A percentile compares a stretch with the other conserved stretches of the same genome.
These are phyloP conservation scores for Typhlomys cinereus DNA, from an alignment of 2,113 vertebrate genomes.

Conservation along the genomic window DNA sequence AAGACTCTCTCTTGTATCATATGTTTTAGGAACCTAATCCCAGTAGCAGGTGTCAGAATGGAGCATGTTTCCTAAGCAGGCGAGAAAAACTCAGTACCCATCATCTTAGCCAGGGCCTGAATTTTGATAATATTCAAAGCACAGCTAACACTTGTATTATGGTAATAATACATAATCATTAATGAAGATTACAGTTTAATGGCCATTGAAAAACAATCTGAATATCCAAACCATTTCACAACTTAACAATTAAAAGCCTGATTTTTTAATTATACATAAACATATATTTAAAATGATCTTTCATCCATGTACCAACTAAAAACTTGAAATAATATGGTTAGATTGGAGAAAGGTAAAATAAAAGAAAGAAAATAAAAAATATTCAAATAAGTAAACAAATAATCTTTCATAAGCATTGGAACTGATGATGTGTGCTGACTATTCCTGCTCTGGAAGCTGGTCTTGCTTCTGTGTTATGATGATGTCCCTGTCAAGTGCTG, in stretches of 20 bases:
- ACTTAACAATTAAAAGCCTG: slow-evolving; percentile 22
- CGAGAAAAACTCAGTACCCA: neutral
- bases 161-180: neutral
- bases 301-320: too few species aligned
- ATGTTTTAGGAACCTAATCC: slow-evolving; percentile 30
- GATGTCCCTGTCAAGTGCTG: neutral
- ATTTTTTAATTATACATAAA: slow-evolving; percentile 38
- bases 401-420: slow-evolving; percentile 11
- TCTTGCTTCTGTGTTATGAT: neutral
- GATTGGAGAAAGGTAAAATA: too few species aligned
- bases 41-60: neutral
- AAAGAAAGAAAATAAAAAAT: too few species aligned
- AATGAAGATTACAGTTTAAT: slow-evolving; percentile 8
- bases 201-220: neutral
- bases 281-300: slow-evolving; percentile 45
- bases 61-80: neutral
- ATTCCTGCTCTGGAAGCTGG: neutral
- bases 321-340: too few species aligned
- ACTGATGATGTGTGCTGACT: slow-evolving; percentile 15
- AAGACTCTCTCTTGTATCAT: neutral
- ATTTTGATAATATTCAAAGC: neutral
- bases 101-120: neutral
- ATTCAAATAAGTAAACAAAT: too few species aligned
- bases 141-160: neutral
- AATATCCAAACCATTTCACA: neutral